phyloP scores from a whole-genome alignment of 2,797 vertebrate genomes.

The Schizopygopsis malacanthus region DNA sequence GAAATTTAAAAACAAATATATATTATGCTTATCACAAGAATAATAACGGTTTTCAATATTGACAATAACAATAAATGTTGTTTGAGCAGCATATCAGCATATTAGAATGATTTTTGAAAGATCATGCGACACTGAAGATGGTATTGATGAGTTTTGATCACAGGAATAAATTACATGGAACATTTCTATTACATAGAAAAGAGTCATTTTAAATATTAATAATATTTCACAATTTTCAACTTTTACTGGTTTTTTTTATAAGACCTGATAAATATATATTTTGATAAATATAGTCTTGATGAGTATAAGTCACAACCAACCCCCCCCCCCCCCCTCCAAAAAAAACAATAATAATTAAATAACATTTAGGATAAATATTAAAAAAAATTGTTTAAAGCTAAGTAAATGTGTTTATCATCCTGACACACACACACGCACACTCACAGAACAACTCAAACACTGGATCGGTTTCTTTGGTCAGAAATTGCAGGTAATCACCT shows the following conservation, averaged over 20 bases:
- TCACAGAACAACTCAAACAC: neutral
- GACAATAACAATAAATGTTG: neutral
- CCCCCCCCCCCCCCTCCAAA: no score
- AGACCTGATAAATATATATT: neutral
- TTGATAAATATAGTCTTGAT: neutral
- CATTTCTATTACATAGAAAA: no score
- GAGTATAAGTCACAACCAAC: neutral
- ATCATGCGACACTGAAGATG: neutral
- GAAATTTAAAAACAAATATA: no score
- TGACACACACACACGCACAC: neutral
- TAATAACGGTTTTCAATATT: neutral
- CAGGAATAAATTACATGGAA: neutral
- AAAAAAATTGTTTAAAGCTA: neutral
- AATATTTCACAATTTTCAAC: neutral
- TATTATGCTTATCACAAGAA: no score
- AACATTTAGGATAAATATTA: neutral
- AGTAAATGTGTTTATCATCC: neutral
- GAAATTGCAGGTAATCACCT: conserved; percentile 30
- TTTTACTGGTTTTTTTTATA: neutral
- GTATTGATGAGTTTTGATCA: neutral
- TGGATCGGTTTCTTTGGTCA: neutral
- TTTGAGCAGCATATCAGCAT: neutral
- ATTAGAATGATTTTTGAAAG: neutral
- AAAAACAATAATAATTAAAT: no score
- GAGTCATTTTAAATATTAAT: neutral